Conservation (phyloP, 2,797 vertebrate genomes). For the Fistularia tabacaria region DNA sequence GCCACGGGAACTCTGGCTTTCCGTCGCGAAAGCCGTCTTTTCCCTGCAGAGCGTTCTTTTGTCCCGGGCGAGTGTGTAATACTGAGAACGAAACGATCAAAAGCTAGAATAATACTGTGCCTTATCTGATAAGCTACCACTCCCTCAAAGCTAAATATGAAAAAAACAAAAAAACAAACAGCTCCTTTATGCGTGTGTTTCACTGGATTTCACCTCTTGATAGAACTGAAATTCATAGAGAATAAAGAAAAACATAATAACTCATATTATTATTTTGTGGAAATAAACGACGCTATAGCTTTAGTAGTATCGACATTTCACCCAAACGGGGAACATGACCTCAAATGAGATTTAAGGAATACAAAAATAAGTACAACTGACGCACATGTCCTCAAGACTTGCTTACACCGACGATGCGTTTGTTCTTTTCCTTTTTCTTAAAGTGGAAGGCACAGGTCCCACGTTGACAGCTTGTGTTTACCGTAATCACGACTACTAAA, state of each 20-base stretch:
- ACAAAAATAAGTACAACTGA: slow-evolving; percentile 31
- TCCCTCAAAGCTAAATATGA: slow-evolving; percentile 56
- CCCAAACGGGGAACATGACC: slow-evolving; percentile 22
- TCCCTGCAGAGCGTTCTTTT: slow-evolving; percentile 7
- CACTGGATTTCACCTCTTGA: slow-evolving; percentile 19
- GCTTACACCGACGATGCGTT: background rate
- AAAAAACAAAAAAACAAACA: slow-evolving; percentile 11
- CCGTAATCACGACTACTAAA: slow-evolving; percentile 42
- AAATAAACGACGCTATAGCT: slow-evolving; percentile 24
- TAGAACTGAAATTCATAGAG: slow-evolving; percentile 29
- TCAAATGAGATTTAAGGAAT: too few species aligned
- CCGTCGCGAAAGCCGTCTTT: background rate
- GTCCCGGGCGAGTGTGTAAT: slow-evolving; percentile 46
- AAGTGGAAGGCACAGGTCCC: slow-evolving; percentile 74
- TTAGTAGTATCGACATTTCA: slow-evolving; percentile 1
- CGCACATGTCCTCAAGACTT: slow-evolving; percentile 33
- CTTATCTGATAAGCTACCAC: slow-evolving; percentile 59
- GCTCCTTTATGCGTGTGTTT: slow-evolving; percentile 28
- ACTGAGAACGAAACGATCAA: slow-evolving; percentile 54
- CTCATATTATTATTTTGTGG: too few species aligned
- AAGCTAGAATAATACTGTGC: slow-evolving; percentile 58
- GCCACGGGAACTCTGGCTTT: slow-evolving; percentile 11
- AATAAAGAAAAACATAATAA: background rate
- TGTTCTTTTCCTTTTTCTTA: slow-evolving; percentile 21
- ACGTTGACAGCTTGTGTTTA: slow-evolving; percentile 18